Evolutionary conservation across 2,888 invertebrate species (phyloP).

Genomic region (Tetropium fuscum): DNA sequence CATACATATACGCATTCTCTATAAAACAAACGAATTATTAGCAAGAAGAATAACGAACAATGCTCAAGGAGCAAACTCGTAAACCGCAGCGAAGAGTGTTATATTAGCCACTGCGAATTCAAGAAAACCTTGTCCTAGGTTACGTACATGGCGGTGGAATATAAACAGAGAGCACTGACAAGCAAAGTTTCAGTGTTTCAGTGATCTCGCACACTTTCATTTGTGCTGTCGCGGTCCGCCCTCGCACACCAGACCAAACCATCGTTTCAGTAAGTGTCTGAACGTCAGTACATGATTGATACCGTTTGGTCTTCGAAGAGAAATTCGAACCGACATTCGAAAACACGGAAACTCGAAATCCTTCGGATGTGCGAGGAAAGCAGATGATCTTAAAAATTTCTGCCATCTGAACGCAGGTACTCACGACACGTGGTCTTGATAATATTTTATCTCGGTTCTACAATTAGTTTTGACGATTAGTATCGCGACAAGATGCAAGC

Average conservation of each 20-base stretch:
- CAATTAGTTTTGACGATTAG: slow-evolving; percentile 6
- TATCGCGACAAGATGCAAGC: slow-evolving; percentile 33
- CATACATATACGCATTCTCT: too few species aligned
- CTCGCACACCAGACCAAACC: slow-evolving; percentile 34
- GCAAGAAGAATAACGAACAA: slow-evolving; percentile 8
- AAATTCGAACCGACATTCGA: too few species aligned
- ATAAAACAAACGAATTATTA: too few species aligned
- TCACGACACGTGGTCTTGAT: slow-evolving; percentile 16
- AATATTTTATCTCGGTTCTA: slow-evolving; percentile 19
- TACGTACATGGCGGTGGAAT: slow-evolving; percentile 27
- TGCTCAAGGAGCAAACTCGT: slow-evolving; percentile 6
- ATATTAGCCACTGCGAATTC: slow-evolving; percentile 15
- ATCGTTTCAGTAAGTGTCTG: slow-evolving; percentile 41
- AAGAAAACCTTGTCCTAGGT: slow-evolving; percentile 41
- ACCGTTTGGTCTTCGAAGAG: slow-evolving; percentile 37
- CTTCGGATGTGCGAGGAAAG: slow-evolving; percentile 17
- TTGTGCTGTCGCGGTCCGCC: slow-evolving; percentile 22
- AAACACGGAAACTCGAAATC: too few species aligned
- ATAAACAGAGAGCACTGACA: slow-evolving; percentile 32
- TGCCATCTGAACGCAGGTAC: slow-evolving; percentile 4
- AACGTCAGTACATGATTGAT: slow-evolving; percentile 44
- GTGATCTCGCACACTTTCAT: slow-evolving; percentile 30
- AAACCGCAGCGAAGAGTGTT: slow-evolving; percentile 28
- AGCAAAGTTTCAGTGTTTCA: slow-evolving; percentile 39
- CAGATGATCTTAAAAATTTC: not conserved